Evolutionary conservation across 2,888 invertebrate genomes (phyloP), one percentile per base, ranked within the genome.

Genomic region (Dyspetes luteomarginatus): DNA sequence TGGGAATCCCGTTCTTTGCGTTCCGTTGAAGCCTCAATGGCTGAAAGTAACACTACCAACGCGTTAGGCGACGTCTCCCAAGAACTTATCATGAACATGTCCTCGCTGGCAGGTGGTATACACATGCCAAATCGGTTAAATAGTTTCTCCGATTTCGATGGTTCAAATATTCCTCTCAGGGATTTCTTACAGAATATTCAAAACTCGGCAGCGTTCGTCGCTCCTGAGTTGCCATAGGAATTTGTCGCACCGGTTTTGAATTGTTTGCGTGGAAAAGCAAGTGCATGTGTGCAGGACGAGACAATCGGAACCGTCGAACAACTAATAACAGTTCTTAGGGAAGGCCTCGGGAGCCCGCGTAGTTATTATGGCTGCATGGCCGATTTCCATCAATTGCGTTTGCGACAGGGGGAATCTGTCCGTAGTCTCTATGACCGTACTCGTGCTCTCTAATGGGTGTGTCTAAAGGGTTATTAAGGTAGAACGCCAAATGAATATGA

Each of bases 131-230:
- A 45, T 26, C 12, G 17, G 7, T 64, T 48, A 15, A 15, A 4
- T 5, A 2, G 19, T 5, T 19, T 52, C 4, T 52, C 22, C 0
- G 36, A 12, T 12, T 67, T 67, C 22, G 52, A 52, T 2, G 67
- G 52, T 0, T 36, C 30, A 1, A 52, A 50, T 5, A 30, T 24
- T 2, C 36, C 52, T n/a, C 9, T 67, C 4, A 28, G 67, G 15
- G 52, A 67, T 52, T 67, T 36, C 7, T n/a, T 67, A 2, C 52
- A 67, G 19, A 36, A 52, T 12, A 3, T 67, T 1, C 52, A 41
- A 22, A 52, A 67, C 19, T 4, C 36, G 7, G 19, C 3, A 0
- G 19, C 67, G 1, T 22, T 22, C 19, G 19, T 67, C 3, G 12
- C 36, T 4, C 22, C 19, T 4, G 28, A 5, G 4, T 9, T n/a